Base-by-base conservation (phyloP, 2,888 invertebrate species). In the Ochropacha duplaris region DNA sequence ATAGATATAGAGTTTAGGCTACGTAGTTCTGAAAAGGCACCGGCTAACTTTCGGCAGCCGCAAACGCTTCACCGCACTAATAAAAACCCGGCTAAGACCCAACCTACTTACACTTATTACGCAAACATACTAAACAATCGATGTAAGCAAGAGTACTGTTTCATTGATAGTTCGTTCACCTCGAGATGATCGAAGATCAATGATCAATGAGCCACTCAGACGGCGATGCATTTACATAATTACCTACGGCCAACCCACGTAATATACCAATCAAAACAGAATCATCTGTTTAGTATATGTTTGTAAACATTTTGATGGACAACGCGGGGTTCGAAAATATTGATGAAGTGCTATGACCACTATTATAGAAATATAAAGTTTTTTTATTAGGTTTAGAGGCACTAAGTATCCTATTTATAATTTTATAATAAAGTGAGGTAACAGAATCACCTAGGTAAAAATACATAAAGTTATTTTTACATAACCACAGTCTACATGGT, bases 151-250 rank as follows among this genome's bases (percentile, higher is more conserved):
- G 6, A 14, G 22, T 44, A 44, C 16, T 44, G 44, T 44, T 50
- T 22, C 22, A 26, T 50, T 50, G 22, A 24, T 50, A 26, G 24
- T 14, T 26, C 22, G 6, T n/a, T 26, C 22, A 50, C 22, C 24
- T 26, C 26, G 11, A 26, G 50, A 26, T 50, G 26, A 49, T 44
- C 44, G 44, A 28, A 54, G 22, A 24, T 39, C 22, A 8, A 49
- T 24, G 52, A 50, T 49, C 52, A 55, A 50, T 57, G 57, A 50
- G 55, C 54, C 34, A 36, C 34, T 57, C 39, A 55, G 49, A 54
- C 19, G 55, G 56, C 55, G 49, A 49, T 51, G 56, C 59, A 65
- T 65, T 71, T 67, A 58, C 67, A 69, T 71, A 69, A 69, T 65
- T 64, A 67, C 44, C 44, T 19, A 44, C 44, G 19, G 44, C 56